Evolutionary conservation across 2,888 invertebrate genomes (phyloP), one percentile per base, ranked within the genome.

Genomic region (Cryptophagus acutangulus): DNA sequence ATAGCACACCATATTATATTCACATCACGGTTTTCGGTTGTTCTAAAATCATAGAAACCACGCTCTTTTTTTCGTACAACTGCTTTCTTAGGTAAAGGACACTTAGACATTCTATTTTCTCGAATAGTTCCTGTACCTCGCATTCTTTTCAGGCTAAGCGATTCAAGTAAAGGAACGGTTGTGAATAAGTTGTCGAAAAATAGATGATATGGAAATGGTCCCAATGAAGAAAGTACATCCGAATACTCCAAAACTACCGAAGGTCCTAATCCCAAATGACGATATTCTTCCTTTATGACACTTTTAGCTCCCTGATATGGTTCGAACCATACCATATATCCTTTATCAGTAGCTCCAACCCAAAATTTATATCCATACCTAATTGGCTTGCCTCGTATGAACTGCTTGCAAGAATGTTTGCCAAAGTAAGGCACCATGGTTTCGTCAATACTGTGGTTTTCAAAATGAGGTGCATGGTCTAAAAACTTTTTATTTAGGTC

Each of bases 361-460:
- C 59, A 62, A 16, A 54, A 29, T 44, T 57, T 61, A 43, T 52
- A 60, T 2, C 57, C 47, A 37, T 36, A 59, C 33, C 58, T 37
- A 13, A 61, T 56, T 8, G 59, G 58, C 37, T 59, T 59, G 2
- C 52, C 53, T 9, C 40, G 47, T 31, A 62, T 62, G 43, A 51
- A 56, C 37, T 62, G 58, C 31, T 60, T 59, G 36, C 54, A 55
- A 13, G 53, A 51, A 49, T 61, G 58, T 18, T 57, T 42, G 14
- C 59, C 63, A 51, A 55, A 67, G 41, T 67, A 67, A 10, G 63
- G 60, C 5, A 62, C 50, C 62, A 65, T 63, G 2, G 58, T 46
- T 44, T 65, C 65, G 49, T 64, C 65, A 40, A 63, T 41, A 40
- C 57, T 55, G 45, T 58, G 52, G 38, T 54, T 40, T 44, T 59